Base-by-base conservation (phyloP, 2,113 vertebrate species). In the Brachirus orientalis region DNA sequence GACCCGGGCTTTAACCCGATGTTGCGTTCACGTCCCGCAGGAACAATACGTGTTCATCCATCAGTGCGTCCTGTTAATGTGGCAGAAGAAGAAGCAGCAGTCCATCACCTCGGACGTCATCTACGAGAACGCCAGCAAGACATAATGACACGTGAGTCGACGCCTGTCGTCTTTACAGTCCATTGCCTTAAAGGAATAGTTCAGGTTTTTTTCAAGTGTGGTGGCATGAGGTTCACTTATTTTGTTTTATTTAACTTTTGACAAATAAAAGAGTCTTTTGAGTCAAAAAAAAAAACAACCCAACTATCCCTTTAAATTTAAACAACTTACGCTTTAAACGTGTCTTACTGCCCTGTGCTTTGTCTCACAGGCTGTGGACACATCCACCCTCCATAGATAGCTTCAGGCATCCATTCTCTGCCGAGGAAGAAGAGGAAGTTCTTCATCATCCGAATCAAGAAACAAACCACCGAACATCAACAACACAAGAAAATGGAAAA, bases 21-120 rank as follows among this genome's bases (percentile, higher is more conserved):
- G 28, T 28, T 28, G 28, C 28, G 28, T 28, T 28, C 37, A 11
- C 10, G 37, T 38, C 37, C 8, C 8, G 37, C 72, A 99, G 98
- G 97, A 98, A 69, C 97, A 99, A 88, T 99, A 95, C 53, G 95
- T 99, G 62, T 99, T 99, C 86, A 98, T 99, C 79, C 97, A 99
- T 58, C 98, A 98, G 88, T 99, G 98, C 10, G 95, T 98, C 69
- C 94, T 97, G 46, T 77, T 98, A 63, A 96, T 99, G 96, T 98
- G 97, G 96, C 93, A 93, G 71, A 96, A 96, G 94, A 98, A 97
- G 88, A 96, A 96, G 82, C 94, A 96, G 86, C 95, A 96, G 79
- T 94, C 94, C 66, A 89, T 95, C 83, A 94, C 95, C 90, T 96
- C 95, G 0, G 97, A 98, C 1, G 94, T 97, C 86, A 96, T 99